These are phyloP conservation scores for Meloidogyne exigua DNA, from an alignment of 1,140 invertebrate genomes.

Conservation along the genomic window DNA sequence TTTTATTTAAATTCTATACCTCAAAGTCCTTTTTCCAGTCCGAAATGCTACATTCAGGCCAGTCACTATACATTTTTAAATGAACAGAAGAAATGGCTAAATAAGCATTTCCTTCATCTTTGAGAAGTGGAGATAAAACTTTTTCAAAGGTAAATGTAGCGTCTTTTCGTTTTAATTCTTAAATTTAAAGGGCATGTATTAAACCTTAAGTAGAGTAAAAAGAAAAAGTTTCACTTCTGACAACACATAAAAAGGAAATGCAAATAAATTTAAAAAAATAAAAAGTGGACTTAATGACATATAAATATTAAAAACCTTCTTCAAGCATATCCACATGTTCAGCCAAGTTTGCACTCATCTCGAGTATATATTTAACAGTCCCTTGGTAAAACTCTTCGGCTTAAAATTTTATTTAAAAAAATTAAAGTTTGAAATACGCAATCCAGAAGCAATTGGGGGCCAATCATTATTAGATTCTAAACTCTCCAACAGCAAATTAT, in stretches of 20 bases:
- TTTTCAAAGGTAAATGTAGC: conserved; percentile 53
- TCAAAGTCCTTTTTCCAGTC: conserved; percentile 49
- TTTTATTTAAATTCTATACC: neutral
- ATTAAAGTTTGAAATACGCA: conserved; percentile 24
- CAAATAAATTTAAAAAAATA: too few species aligned
- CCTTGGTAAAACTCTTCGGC: conserved; percentile 62
- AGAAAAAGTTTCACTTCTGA: too few species aligned
- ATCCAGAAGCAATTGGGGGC: conserved; percentile 48
- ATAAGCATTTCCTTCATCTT: neutral
- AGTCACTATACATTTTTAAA: conserved; percentile 63
- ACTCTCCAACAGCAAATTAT: conserved; percentile 55
- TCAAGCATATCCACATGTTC: conserved; percentile 58
- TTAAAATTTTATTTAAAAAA: conserved; percentile 35
- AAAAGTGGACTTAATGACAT: neutral
- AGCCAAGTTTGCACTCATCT: conserved; percentile 57
- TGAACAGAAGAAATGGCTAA: conserved; percentile 5
- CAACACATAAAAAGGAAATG: too few species aligned
- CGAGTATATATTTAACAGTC: conserved; percentile 57
- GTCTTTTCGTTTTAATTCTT: conserved; percentile 56
- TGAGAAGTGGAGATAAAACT: neutral
- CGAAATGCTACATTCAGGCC: conserved; percentile 50
- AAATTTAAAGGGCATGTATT: conserved; percentile 35
- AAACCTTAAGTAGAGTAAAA: too few species aligned
- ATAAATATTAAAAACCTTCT: conserved; percentile 40
- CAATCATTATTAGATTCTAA: conserved; percentile 57